Conservation (phyloP, 2,888 invertebrate species). For the Arenicola marina region DNA sequence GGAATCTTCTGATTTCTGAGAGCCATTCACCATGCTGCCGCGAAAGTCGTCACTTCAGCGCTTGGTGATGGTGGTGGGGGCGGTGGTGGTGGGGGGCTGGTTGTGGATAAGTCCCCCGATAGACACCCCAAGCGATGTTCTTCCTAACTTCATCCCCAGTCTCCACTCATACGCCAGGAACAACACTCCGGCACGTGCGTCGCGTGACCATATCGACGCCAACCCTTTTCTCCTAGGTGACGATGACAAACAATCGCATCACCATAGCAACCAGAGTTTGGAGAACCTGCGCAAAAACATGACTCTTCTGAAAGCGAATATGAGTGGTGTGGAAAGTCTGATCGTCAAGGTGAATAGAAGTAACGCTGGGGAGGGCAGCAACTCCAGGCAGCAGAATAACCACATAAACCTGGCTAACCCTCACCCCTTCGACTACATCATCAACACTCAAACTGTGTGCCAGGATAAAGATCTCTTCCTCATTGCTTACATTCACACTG, state of each 20-base stretch:
- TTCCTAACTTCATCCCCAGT: neutral
- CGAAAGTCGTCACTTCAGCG: neutral
- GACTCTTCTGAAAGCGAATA: constrained; percentile 15
- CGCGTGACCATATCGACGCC: neutral
- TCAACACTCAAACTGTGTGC: constrained; percentile 41
- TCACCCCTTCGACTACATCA: constrained; percentile 42
- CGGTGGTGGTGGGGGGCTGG: neutral
- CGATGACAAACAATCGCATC: neutral
- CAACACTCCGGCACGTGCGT: neutral
- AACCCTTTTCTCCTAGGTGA: neutral
- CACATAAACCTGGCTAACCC: constrained; percentile 36
- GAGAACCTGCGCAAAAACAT: constrained; percentile 8
- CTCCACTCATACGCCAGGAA: neutral
- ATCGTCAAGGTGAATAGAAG: constrained; percentile 11
- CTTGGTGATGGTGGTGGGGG: neutral
- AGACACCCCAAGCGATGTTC: neutral
- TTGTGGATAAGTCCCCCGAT: neutral
- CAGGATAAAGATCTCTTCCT: constrained; percentile 37
- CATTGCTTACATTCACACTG: constrained; percentile 57
- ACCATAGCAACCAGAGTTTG: constrained; percentile 1
- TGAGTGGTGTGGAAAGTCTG: constrained; percentile 18
- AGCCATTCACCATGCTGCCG: neutral
- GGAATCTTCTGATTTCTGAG: too few relatives aligned
- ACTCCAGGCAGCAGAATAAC: neutral
- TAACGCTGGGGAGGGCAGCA: neutral